Percentiles rank a stretch among this genome's conserved stretches.
phyloP scores from a whole-genome alignment of 2,888 invertebrate genomes.

The Scaptodrosophila latifasciaeformis region DNA sequence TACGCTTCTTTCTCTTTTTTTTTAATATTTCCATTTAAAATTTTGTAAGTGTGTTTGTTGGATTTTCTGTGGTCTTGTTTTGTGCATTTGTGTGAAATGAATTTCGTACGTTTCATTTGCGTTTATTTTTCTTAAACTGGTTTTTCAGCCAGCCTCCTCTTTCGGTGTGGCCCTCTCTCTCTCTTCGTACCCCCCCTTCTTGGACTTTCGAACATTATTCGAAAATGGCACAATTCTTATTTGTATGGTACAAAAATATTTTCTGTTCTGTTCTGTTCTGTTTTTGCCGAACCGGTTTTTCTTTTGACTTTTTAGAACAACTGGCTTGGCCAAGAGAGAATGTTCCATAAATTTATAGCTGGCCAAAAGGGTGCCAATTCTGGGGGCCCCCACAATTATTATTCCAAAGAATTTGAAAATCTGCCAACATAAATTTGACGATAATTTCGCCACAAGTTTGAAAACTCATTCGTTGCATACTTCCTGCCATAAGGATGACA shows the following conservation, averaged over 20 bases:
- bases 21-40: conserved; percentile 63
- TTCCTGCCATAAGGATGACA: conserved; percentile 13
- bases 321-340: too few species aligned
- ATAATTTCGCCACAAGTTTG: too few species aligned
- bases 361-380: too few species aligned
- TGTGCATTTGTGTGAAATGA: background rate
- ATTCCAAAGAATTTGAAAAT: too few species aligned
- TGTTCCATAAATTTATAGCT: too few species aligned
- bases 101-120: conserved; percentile 1
- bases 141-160: conserved; percentile 56
- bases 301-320: conserved; percentile 65
- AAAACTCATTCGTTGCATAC: too few species aligned
- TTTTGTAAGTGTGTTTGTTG: conserved; percentile 33
- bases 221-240: conserved; percentile 67
- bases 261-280: too few species aligned
- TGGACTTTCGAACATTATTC: conserved; percentile 37
- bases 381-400: too few species aligned
- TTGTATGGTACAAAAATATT: too few species aligned
- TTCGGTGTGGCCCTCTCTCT: conserved; percentile 1
- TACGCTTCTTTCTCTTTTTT: conserved; percentile 7
- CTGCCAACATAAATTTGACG: too few species aligned
- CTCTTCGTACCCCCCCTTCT: conserved; percentile 29
- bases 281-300: conserved; percentile 58
- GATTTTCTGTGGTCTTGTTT: conserved; percentile 33
- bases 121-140: conserved; percentile 63